These are phyloP conservation scores for Sogatella furcifera DNA, from an alignment of 1,140 invertebrate genomes.

Conservation along the genomic window DNA sequence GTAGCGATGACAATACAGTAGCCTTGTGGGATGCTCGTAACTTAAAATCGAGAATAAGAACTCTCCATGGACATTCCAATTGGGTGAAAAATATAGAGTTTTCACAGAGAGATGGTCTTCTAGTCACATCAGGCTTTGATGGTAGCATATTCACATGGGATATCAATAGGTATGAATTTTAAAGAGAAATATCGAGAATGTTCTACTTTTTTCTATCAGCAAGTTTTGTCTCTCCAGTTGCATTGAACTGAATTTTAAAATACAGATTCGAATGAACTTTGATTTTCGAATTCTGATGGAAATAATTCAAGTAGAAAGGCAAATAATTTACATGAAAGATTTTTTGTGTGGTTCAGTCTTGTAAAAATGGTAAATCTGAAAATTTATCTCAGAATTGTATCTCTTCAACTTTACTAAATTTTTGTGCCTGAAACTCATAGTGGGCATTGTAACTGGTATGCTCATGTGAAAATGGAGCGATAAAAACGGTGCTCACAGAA, in stretches of 20 bases:
- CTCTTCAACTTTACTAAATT: too few species aligned
- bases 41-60: conserved; percentile 61
- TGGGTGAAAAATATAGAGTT: conserved; percentile 97
- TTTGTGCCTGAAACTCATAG: too few species aligned
- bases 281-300: neutral
- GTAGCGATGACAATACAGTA: conserved; percentile 86
- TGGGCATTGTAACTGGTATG: too few species aligned
- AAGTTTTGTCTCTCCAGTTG: neutral
- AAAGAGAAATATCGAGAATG: neutral
- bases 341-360: too few species aligned
- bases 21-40: conserved; percentile 85
- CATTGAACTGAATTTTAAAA: neutral
- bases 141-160: conserved; percentile 92
- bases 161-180: conserved; percentile 58
- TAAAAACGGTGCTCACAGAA: too few species aligned
- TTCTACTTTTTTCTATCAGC: neutral
- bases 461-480: too few species aligned
- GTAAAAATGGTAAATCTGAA: too few species aligned
- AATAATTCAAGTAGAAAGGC: too few species aligned
- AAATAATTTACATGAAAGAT: too few species aligned
- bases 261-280: neutral
- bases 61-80: conserved; percentile 77
- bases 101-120: conserved; percentile 68
- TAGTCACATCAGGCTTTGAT: conserved; percentile 87
- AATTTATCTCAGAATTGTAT: too few species aligned